phyloP scores from a whole-genome alignment of 2,888 invertebrate genomes.

The Rotaria magnacalcarata region DNA sequence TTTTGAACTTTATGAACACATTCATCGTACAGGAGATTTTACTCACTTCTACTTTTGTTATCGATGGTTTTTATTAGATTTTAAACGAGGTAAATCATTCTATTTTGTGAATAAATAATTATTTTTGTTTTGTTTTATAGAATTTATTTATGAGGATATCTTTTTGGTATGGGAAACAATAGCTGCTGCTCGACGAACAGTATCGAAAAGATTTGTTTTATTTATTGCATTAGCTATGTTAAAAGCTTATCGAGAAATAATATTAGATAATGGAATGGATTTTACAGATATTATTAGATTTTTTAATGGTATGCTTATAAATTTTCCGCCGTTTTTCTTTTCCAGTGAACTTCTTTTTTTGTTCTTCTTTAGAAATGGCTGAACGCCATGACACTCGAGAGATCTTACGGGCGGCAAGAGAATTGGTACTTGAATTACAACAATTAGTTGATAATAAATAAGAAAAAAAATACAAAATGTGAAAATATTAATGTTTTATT shows the following conservation, averaged over 20 bases:
- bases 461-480: background rate
- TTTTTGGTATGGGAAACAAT: constrained; percentile 89
- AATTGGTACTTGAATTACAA: constrained; percentile 80
- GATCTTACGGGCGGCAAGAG: constrained; percentile 76
- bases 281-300: constrained; percentile 96
- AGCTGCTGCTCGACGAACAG: constrained; percentile 81
- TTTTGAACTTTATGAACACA: constrained; percentile 83
- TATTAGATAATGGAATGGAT: constrained; percentile 90
- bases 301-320: constrained; percentile 74
- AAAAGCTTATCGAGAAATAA: constrained; percentile 86
- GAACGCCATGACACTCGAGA: constrained; percentile 82
- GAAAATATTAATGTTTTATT: no score
- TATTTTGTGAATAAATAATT: no score
- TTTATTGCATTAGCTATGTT: constrained; percentile 85
- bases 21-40: constrained; percentile 89
- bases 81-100: constrained; percentile 69
- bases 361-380: constrained; percentile 78
- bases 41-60: constrained; percentile 96
- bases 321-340: constrained; percentile 44
- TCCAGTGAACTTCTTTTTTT: background rate
- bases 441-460: constrained; percentile 76
- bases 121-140: constrained; percentile 58
- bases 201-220: constrained; percentile 81
- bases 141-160: constrained; percentile 83
- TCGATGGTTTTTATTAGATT: constrained; percentile 91